phyloP scores from a whole-genome alignment of 2,888 invertebrate genomes.

The Synergus laeviventris region DNA sequence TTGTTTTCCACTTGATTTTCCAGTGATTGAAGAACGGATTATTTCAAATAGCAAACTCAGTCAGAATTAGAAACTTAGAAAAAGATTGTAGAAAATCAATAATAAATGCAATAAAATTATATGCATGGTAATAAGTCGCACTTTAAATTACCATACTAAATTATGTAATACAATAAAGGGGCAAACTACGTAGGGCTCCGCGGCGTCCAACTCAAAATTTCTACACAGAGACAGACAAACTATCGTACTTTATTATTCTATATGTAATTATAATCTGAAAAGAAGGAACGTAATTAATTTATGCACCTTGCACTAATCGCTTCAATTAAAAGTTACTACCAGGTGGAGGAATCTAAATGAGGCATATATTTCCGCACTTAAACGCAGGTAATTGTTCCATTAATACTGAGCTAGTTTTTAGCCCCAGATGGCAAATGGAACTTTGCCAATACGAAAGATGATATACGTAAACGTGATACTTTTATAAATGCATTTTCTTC shows the following conservation, averaged over 20 bases:
- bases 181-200: too few species aligned
- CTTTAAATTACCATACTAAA: too few species aligned
- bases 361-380: background rate
- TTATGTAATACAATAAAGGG: too few species aligned
- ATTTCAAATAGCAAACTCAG: too few species aligned
- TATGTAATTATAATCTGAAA: background rate
- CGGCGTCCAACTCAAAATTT: too few species aligned
- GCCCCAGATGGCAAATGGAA: conserved; percentile 21
- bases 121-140: too few species aligned
- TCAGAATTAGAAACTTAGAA: too few species aligned
- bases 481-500: conserved; percentile 5
- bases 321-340: background rate
- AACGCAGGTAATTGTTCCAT: conserved; percentile 25
- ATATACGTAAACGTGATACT: conserved; percentile 25
- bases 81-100: too few species aligned
- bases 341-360: background rate
- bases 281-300: background rate
- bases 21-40: background rate
- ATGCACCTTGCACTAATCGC: background rate
- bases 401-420: conserved; percentile 19
- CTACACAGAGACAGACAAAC: too few species aligned
- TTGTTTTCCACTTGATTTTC: background rate
- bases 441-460: conserved; percentile 22
- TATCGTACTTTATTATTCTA: too few species aligned
- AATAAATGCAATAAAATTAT: too few species aligned